Evolutionary conservation across 2,113 vertebrate genomes (phyloP).

Genomic region (Eubucco bourcierii): DNA sequence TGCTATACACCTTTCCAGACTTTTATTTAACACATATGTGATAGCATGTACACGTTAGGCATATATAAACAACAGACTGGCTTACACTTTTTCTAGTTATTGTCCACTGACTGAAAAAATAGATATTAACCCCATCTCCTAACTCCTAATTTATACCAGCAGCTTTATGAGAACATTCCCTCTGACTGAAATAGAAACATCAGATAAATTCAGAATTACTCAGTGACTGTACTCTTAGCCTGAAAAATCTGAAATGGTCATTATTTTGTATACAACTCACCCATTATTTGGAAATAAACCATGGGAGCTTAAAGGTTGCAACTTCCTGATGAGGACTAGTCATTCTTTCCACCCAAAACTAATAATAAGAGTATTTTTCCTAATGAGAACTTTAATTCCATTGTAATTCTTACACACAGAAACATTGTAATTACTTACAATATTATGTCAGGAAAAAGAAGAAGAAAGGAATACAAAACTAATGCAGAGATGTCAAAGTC

Average conservation of each 20-base stretch:
- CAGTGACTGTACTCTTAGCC: neutral
- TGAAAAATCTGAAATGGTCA: neutral
- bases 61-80: neutral
- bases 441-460: neutral
- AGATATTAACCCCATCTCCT: neutral
- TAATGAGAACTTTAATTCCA: neutral
- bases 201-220: constrained; percentile 1
- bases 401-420: neutral
- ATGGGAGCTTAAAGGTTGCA: neutral
- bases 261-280: neutral
- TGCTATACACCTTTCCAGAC: neutral
- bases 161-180: neutral
- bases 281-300: constrained; percentile 8
- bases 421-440: neutral
- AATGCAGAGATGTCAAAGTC: neutral
- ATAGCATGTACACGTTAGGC: neutral
- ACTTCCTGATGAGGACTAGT: neutral
- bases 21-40: neutral
- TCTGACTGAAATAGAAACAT: neutral
- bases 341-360: neutral
- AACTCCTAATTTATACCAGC: neutral
- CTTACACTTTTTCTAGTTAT: neutral
- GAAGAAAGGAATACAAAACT: neutral
- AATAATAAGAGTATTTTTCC: neutral
- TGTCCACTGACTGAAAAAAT: neutral